Percentiles rank a stretch among this genome's conserved stretches.
Conservation (phyloP, 92 coral and sea anemone genomes). For the Siderastrea siderea region DNA sequence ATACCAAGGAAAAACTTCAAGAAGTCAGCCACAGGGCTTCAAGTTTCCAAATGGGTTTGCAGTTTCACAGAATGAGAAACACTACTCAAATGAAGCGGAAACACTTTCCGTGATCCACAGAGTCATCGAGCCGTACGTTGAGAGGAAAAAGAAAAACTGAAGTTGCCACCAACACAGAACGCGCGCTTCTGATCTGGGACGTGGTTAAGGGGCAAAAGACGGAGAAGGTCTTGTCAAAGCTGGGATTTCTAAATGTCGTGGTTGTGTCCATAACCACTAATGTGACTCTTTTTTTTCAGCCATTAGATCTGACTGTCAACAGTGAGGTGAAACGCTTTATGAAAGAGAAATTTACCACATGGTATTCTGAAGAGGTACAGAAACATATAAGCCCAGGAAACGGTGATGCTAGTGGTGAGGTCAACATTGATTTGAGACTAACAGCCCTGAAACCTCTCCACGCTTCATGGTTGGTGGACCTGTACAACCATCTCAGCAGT, state of each 20-base stretch:
- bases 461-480: conserved; percentile 66
- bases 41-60: conserved; percentile 64
- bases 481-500: conserved; percentile 63
- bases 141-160: conserved; percentile 54
- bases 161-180: conserved; percentile 68
- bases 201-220: conserved; percentile 74
- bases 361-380: conserved; percentile 69
- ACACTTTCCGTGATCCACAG: conserved; percentile 55
- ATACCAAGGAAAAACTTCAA: conserved; percentile 65
- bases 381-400: conserved; percentile 62
- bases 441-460: conserved; percentile 69
- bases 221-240: conserved; percentile 57
- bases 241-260: conserved; percentile 65
- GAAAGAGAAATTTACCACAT: conserved; percentile 64
- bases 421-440: conserved; percentile 60
- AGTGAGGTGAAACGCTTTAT: conserved; percentile 72
- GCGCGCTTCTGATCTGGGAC: conserved; percentile 76
- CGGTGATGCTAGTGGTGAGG: conserved; percentile 46
- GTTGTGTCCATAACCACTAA: conserved; percentile 67
- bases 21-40: conserved; percentile 69
- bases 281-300: conserved; percentile 77
- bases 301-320: conserved; percentile 71
- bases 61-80: conserved; percentile 65
- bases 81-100: conserved; percentile 62
- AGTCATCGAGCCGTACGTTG: conserved; percentile 64